A percentile compares a stretch with the other conserved stretches of the same genome.
phyloP scores from a whole-genome alignment of 2,888 invertebrate genomes.

The Thereva nobilitata region DNA sequence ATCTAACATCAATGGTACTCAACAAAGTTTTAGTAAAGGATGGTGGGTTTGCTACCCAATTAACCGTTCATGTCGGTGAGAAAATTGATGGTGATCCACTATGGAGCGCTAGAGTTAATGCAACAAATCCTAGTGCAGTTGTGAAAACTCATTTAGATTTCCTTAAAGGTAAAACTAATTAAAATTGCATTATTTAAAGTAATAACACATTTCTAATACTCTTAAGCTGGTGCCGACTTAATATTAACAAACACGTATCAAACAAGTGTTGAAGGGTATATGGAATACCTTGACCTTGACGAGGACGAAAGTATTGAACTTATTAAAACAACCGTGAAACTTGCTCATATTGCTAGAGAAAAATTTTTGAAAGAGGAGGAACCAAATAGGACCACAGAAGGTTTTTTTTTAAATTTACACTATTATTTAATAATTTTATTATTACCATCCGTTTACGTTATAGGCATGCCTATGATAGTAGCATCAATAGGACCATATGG shows the following conservation, averaged over 20 bases:
- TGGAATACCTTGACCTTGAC: constrained; percentile 71
- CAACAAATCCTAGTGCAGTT: constrained; percentile 78
- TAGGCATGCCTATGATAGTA: constrained; percentile 68
- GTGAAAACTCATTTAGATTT: constrained; percentile 81
- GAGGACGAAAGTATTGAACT: constrained; percentile 70
- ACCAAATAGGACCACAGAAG: constrained; percentile 45
- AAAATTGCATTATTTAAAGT: not conserved
- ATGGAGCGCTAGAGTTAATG: constrained; percentile 84
- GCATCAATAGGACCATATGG: constrained; percentile 94
- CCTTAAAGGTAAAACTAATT: constrained; percentile 65
- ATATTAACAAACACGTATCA: constrained; percentile 91
- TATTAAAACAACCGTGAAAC: constrained; percentile 72
- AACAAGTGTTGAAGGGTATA: constrained; percentile 77
- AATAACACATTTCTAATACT: constrained; percentile 46
- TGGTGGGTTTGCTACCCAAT: constrained; percentile 82
- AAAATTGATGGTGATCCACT: constrained; percentile 83
- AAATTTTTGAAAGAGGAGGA: constrained; percentile 65
- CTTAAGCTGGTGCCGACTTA: constrained; percentile 81
- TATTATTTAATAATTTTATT: too few species aligned
- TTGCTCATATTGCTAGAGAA: constrained; percentile 74
- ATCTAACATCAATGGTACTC: constrained; percentile 29
- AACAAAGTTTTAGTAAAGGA: constrained; percentile 61
- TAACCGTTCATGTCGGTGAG: constrained; percentile 74
- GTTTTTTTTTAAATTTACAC: too few species aligned
- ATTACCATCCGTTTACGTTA: not conserved